Evolutionary conservation across 2,113 vertebrate genomes (phyloP).

Genomic region (Abramis brama): DNA sequence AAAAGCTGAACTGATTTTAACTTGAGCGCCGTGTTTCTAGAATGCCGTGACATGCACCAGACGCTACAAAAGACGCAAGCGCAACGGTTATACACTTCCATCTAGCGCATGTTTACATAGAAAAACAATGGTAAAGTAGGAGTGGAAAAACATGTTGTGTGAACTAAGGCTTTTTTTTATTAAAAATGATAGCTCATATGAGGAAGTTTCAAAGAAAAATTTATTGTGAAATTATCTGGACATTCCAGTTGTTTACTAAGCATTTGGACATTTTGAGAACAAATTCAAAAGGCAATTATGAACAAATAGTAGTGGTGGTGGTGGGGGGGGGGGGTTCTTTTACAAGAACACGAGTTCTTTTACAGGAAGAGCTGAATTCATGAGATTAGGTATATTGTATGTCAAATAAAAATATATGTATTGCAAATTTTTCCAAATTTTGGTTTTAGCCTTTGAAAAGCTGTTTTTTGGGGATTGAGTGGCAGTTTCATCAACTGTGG

Average conservation of each 20-base stretch:
- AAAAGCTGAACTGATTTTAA: too few relatives aligned
- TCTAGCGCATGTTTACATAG: too few relatives aligned
- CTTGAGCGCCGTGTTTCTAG: too few relatives aligned
- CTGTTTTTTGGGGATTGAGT: not conserved
- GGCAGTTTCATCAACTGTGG: not conserved
- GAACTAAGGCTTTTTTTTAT: too few relatives aligned
- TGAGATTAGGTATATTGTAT: not conserved
- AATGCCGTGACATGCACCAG: too few relatives aligned
- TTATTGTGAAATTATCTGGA: not conserved
- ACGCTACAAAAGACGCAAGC: too few relatives aligned
- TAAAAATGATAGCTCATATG: not conserved
- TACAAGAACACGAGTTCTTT: not conserved
- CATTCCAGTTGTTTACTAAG: not conserved
- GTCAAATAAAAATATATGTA: not conserved
- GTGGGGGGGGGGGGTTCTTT: too few relatives aligned
- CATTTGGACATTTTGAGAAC: not conserved
- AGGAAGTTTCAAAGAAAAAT: not conserved
- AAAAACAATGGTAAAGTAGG: too few relatives aligned
- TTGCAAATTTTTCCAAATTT: not conserved
- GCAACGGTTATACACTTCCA: too few relatives aligned
- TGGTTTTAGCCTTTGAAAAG: not conserved
- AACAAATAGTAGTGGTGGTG: not conserved
- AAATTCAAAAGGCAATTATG: not conserved
- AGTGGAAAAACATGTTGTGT: too few relatives aligned
- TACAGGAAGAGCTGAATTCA: not conserved